These are phyloP conservation scores for Ictidomys tridecemlineatus DNA, from an alignment of 2,113 vertebrate species.

Conservation along the genomic window DNA sequence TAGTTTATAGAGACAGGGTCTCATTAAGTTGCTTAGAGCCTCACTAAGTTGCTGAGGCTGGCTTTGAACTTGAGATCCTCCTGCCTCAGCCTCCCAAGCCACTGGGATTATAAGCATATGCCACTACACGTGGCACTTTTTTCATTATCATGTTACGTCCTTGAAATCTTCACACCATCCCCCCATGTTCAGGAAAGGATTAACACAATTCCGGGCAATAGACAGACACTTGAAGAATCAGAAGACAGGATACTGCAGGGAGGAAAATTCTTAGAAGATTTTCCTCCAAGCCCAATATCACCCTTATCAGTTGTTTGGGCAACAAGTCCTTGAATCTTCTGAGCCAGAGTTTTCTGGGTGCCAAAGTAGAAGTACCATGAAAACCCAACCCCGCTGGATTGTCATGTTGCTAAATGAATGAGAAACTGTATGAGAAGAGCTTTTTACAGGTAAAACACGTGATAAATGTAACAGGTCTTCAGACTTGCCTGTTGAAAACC, in stretches of 20 bases:
- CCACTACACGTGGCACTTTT: neutral
- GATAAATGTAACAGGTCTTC: neutral
- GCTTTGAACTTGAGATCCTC: too few relatives aligned
- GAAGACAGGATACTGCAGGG: neutral
- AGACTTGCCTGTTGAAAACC: slow-evolving; percentile 25
- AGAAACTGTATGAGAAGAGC: neutral
- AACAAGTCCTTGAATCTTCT: neutral
- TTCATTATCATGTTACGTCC: neutral
- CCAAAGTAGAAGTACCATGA: neutral
- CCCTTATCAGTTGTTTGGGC: rapidly evolving
- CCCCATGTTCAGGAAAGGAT: neutral
- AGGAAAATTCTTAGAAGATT: neutral
- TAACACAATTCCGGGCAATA: neutral
- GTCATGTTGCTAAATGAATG: neutral
- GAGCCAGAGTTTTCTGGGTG: neutral
- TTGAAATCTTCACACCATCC: neutral
- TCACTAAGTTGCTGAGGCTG: too few relatives aligned
- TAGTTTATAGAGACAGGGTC: too few relatives aligned
- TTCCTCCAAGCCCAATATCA: too few relatives aligned
- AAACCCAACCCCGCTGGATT: neutral
- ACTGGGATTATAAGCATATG: too few relatives aligned
- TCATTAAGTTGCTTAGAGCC: too few relatives aligned
- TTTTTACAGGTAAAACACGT: neutral
- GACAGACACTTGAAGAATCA: neutral
- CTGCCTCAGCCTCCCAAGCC: too few relatives aligned